Conservation (phyloP, 2,888 invertebrate genomes). For the Brachyopa scutellaris region DNA sequence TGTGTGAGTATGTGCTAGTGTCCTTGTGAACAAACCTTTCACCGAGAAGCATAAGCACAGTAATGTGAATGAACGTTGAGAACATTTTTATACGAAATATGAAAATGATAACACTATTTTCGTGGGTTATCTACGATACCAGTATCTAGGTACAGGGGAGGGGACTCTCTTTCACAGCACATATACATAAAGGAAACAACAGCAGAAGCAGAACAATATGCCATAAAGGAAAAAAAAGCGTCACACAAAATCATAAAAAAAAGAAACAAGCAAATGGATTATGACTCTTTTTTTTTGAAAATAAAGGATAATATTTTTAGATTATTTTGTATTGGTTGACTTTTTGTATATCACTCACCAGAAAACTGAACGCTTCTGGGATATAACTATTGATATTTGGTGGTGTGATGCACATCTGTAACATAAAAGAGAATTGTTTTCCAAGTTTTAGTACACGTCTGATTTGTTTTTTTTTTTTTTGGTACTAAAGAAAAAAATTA, state of each 20-base stretch:
- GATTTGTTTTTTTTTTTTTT: slow-evolving; percentile 52
- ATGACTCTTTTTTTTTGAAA: slow-evolving; percentile 47
- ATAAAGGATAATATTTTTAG: slow-evolving; percentile 21
- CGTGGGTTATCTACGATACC: slow-evolving; percentile 47
- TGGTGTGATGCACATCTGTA: slow-evolving; percentile 80
- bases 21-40: slow-evolving; percentile 55
- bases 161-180: slow-evolving; percentile 4
- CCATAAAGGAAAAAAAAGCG: slow-evolving; percentile 26
- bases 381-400: slow-evolving; percentile 80
- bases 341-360: slow-evolving; percentile 76
- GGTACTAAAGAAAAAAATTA: slow-evolving; percentile 66
- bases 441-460: slow-evolving; percentile 68
- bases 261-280: slow-evolving; percentile 56
- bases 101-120: slow-evolving; percentile 59
- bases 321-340: slow-evolving; percentile 32
- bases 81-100: slow-evolving; percentile 28
- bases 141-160: slow-evolving; percentile 4
- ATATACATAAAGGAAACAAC: slow-evolving; percentile 30
- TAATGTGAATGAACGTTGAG: slow-evolving; percentile 49
- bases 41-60: slow-evolving; percentile 17
- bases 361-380: slow-evolving; percentile 80
- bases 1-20: background rate
- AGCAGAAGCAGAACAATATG: background rate
- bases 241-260: slow-evolving; percentile 39
- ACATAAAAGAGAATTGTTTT: slow-evolving; percentile 74